A percentile compares a stretch with the other conserved stretches of the same genome.
phyloP scores from a whole-genome alignment of 2,888 invertebrate genomes.

The Xestobium rufovillosum region DNA sequence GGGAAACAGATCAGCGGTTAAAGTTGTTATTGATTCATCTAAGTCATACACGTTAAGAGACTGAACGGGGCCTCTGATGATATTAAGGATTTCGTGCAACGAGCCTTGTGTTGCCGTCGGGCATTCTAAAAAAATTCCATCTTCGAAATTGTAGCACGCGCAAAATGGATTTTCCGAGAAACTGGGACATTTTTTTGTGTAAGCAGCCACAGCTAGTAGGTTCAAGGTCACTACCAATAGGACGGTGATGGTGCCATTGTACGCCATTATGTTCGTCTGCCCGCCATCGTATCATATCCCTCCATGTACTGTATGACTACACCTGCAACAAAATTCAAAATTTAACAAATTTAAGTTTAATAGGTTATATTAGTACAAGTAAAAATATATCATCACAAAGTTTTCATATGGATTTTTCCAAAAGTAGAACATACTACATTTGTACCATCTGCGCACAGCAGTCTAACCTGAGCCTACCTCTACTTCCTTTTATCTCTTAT shows the following conservation, averaged over 20 bases:
- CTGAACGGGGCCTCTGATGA: constrained; percentile 64
- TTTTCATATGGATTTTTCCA: too few relatives aligned
- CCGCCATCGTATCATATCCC: constrained; percentile 27
- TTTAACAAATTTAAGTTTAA: too few relatives aligned
- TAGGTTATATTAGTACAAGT: too few relatives aligned
- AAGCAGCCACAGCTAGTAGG: constrained; percentile 30
- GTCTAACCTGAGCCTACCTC: too few relatives aligned
- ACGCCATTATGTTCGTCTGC: constrained; percentile 34
- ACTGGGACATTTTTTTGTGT: constrained; percentile 57
- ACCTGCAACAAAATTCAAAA: too few relatives aligned
- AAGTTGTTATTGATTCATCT: constrained; percentile 68
- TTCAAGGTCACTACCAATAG: constrained; percentile 31
- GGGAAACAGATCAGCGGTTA: constrained; percentile 70
- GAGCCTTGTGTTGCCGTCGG: constrained; percentile 72
- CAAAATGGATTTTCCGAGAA: constrained; percentile 73
- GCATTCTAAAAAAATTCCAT: constrained; percentile 84
- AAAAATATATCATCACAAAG: too few relatives aligned
- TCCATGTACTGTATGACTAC: too few relatives aligned
- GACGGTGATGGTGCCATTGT: constrained; percentile 33
- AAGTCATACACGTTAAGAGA: constrained; percentile 84
- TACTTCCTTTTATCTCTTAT: too few relatives aligned
- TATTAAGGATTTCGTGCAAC: constrained; percentile 64
- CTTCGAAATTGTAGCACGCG: constrained; percentile 88
- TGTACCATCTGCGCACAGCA: too few relatives aligned
- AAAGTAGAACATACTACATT: too few relatives aligned